Conservation (phyloP, 2,888 invertebrate genomes). For the Perithous albicinctus region DNA sequence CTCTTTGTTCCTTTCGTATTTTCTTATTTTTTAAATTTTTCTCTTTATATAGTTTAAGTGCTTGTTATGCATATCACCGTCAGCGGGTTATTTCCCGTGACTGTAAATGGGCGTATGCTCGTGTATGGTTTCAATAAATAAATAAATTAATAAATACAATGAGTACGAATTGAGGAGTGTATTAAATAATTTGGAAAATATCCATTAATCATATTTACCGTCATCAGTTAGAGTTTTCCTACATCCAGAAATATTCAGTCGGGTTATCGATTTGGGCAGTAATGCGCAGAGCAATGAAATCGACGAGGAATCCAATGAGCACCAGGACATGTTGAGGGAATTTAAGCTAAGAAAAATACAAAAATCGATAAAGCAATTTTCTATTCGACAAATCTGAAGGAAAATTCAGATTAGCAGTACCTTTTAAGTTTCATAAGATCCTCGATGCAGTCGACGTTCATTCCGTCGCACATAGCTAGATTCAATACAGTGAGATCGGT, state of each 20-base stretch:
- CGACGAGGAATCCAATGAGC: slow-evolving; percentile 87
- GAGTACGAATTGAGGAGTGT: too few species aligned
- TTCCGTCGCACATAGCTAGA: slow-evolving; percentile 92
- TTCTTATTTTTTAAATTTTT: too few species aligned
- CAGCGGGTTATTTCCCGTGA: too few species aligned
- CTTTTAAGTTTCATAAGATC: slow-evolving; percentile 86
- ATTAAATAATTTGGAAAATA: neutral
- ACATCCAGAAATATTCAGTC: slow-evolving; percentile 94
- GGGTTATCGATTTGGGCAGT: slow-evolving; percentile 88
- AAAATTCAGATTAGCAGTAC: slow-evolving; percentile 70
- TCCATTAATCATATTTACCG: slow-evolving; percentile 86
- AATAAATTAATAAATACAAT: too few species aligned
- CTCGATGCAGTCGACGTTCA: slow-evolving; percentile 88
- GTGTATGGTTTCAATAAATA: too few species aligned
- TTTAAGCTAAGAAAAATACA: slow-evolving; percentile 87
- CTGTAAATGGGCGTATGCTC: too few species aligned
- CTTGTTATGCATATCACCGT: too few species aligned
- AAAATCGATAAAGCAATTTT: neutral
- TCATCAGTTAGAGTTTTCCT: slow-evolving; percentile 90
- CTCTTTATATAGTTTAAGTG: too few species aligned
- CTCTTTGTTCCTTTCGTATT: too few species aligned
- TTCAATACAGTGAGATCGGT: slow-evolving; percentile 91
- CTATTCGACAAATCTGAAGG: neutral
- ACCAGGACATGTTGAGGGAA: slow-evolving; percentile 94
- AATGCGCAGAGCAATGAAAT: slow-evolving; percentile 87